These are phyloP conservation scores for Petaurus breviceps DNA, from an alignment of 2,113 vertebrate genomes.

Conservation along the genomic window DNA sequence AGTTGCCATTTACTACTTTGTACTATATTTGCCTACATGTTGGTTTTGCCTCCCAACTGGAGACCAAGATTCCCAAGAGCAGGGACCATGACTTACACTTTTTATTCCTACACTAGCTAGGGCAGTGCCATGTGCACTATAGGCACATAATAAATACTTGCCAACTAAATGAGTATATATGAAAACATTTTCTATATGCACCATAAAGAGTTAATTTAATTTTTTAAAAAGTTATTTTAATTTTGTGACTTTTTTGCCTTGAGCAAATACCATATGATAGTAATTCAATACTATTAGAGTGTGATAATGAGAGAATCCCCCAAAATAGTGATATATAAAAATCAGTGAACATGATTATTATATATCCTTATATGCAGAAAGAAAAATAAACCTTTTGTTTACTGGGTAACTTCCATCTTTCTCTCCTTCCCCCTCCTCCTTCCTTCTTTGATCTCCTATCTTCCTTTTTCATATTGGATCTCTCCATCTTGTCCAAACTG, in stretches of 20 bases:
- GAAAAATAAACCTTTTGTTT: not conserved
- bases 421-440: not conserved
- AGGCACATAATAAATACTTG: not conserved
- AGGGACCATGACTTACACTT: not conserved
- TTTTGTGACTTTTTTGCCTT: not conserved
- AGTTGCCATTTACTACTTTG: not conserved
- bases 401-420: not conserved
- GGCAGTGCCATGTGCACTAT: not conserved
- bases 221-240: slow-evolving; percentile 18
- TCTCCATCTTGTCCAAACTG: not conserved
- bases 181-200: not conserved
- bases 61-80: not conserved
- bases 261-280: not conserved
- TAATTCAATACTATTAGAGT: not conserved
- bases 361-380: not conserved
- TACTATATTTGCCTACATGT: not conserved
- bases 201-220: slow-evolving; percentile 19
- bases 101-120: not conserved
- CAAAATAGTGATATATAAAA: not conserved
- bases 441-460: not conserved
- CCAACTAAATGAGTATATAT: not conserved
- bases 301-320: not conserved
- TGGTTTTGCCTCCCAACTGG: not conserved
- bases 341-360: not conserved
- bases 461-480: not conserved